A percentile compares a stretch with the other conserved stretches of the same genome.
These are phyloP conservation scores for Tachystola acroxantha DNA, from an alignment of 2,888 invertebrate genomes.

Conservation along the genomic window DNA sequence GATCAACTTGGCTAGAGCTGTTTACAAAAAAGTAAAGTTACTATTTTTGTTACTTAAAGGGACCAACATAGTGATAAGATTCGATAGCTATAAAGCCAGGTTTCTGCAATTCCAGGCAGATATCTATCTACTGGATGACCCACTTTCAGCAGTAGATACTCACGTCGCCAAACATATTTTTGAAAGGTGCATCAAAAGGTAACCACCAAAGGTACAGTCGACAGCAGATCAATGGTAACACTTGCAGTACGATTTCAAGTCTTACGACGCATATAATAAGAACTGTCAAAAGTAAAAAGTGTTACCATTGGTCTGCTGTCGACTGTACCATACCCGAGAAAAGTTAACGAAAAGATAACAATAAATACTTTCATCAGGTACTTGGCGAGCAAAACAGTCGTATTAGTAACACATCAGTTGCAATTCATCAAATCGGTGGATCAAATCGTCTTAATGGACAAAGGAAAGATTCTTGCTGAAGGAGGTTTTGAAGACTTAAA, in stretches of 20 bases:
- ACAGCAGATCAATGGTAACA: too few species aligned
- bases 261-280: too few species aligned
- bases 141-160: constrained; percentile 85
- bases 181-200: constrained; percentile 80
- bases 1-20: constrained; percentile 79
- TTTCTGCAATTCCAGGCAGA: constrained; percentile 82
- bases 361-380: constrained; percentile 37
- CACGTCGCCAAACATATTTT: constrained; percentile 84
- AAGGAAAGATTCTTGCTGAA: constrained; percentile 51
- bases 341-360: too few species aligned
- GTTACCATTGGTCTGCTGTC: too few species aligned
- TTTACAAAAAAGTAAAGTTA: constrained; percentile 77
- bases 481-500: constrained; percentile 55
- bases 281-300: too few species aligned
- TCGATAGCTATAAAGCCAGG: too few species aligned
- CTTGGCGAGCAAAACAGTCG: constrained; percentile 82
- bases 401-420: constrained; percentile 90
- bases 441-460: constrained; percentile 68
- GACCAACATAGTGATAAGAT: not conserved
- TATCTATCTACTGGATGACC: constrained; percentile 86
- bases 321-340: too few species aligned
- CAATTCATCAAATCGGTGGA: constrained; percentile 86
- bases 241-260: too few species aligned
- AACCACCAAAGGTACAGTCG: constrained; percentile 9
- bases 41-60: too few species aligned